phyloP scores from a whole-genome alignment of 2,113 vertebrate species.

The Sceloporus undulatus region DNA sequence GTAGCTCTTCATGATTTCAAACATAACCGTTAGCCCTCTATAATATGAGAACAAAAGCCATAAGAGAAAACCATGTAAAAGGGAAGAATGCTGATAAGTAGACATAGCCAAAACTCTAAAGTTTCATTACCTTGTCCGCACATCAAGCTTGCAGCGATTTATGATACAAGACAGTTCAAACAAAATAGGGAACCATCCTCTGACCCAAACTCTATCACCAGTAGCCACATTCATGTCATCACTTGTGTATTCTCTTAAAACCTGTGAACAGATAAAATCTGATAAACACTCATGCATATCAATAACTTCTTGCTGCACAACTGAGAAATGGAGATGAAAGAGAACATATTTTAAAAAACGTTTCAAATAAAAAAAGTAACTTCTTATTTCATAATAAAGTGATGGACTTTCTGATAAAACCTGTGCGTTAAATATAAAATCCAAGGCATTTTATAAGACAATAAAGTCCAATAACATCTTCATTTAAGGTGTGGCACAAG shows the following conservation, averaged over 20 bases:
- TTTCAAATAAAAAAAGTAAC: not conserved
- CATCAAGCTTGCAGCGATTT: slow-evolving; percentile 96
- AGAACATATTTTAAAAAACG: not conserved
- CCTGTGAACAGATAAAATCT: slow-evolving; percentile 73
- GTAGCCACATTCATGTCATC: slow-evolving; percentile 99
- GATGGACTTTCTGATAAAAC: not conserved
- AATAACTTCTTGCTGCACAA: not conserved
- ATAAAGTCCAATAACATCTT: not conserved
- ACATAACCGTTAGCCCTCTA: slow-evolving; percentile 98
- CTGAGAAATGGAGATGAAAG: not conserved
- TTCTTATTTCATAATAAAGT: not conserved
- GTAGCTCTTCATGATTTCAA: slow-evolving; percentile 99
- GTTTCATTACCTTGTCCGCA: slow-evolving; percentile 88
- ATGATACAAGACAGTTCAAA: slow-evolving; percentile 99
- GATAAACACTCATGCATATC: not conserved
- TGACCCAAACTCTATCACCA: slow-evolving; percentile 95
- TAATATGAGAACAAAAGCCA: slow-evolving; percentile 50
- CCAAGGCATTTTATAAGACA: not conserved
- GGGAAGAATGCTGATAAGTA: not conserved
- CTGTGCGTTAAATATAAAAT: not conserved
- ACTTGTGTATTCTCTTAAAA: slow-evolving; percentile 95
- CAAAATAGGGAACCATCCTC: slow-evolving; percentile 98
- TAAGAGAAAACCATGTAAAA: slow-evolving; percentile 23
- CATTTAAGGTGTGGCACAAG: not conserved
- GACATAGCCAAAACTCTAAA: not conserved